These are phyloP conservation scores for Zeuzera pyrina DNA, from an alignment of 2,888 invertebrate genomes.

Conservation along the genomic window DNA sequence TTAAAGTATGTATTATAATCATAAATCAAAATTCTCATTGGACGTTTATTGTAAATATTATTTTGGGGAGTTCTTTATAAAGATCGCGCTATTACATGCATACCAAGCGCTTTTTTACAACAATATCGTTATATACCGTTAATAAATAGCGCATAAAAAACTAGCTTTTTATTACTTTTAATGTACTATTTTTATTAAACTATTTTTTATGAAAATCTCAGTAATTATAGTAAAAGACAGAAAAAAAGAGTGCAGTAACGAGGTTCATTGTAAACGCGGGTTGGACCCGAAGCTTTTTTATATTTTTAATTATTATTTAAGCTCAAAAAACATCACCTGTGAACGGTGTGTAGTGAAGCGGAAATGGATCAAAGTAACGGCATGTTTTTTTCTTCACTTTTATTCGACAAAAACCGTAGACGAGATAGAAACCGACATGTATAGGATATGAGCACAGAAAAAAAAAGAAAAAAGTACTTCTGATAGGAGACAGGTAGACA, in stretches of 20 bases:
- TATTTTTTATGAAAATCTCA: slow-evolving; percentile 24
- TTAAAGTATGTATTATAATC: slow-evolving; percentile 63
- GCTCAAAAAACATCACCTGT: slow-evolving; percentile 60
- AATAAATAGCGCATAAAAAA: slow-evolving; percentile 18
- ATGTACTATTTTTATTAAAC: slow-evolving; percentile 15
- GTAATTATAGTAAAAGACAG: slow-evolving; percentile 36
- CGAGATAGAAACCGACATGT: slow-evolving; percentile 57
- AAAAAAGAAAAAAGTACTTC: slow-evolving; percentile 44
- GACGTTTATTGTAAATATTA: slow-evolving; percentile 56
- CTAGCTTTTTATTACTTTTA: slow-evolving; percentile 1
- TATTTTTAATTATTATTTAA: slow-evolving; percentile 60
- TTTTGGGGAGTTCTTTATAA: too few species aligned
- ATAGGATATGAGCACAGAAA: slow-evolving; percentile 46
- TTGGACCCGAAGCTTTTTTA: slow-evolving; percentile 28
- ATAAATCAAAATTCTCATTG: slow-evolving; percentile 63
- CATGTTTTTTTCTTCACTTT: slow-evolving; percentile 46
- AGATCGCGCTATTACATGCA: too few species aligned
- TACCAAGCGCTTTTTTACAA: slow-evolving; percentile 25
- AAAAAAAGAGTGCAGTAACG: slow-evolving; percentile 47
- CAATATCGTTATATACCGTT: slow-evolving; percentile 27
- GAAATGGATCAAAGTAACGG: slow-evolving; percentile 68
- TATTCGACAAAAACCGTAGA: slow-evolving; percentile 53
- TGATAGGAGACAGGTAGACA: slow-evolving; percentile 15
- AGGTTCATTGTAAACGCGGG: slow-evolving; percentile 46
- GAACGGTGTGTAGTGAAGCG: slow-evolving; percentile 59